phyloP scores from a whole-genome alignment of 2,797 vertebrate species.

The Pseudochirops cupreus region DNA sequence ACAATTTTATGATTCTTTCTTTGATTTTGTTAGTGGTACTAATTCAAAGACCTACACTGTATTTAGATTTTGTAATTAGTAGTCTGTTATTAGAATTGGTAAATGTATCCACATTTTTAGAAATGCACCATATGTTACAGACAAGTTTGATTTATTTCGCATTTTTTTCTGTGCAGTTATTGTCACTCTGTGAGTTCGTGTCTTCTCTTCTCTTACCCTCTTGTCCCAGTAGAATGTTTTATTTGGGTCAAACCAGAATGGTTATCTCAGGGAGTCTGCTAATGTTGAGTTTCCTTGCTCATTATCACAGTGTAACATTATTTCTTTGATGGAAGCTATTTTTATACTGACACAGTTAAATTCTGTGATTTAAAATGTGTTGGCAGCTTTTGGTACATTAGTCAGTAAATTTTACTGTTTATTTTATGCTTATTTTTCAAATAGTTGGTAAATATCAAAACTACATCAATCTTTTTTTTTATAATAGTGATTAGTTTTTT shows the following conservation, averaged over 20 bases:
- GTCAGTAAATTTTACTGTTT: not conserved
- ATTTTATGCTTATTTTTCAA: not conserved
- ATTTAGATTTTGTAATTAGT: not conserved
- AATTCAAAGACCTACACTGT: not conserved
- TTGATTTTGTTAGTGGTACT: not conserved
- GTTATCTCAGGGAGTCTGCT: slow-evolving; percentile 54
- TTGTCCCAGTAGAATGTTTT: not conserved
- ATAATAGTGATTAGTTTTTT: not conserved
- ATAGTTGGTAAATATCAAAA: not conserved
- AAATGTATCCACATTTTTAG: not conserved
- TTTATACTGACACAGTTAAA: slow-evolving; percentile 8
- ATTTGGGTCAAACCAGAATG: slow-evolving; percentile 45
- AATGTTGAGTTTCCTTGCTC: accelerated
- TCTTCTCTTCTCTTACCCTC: not conserved
- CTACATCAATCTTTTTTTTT: not conserved
- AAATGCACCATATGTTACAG: not conserved
- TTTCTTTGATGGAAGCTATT: slow-evolving; percentile 59
- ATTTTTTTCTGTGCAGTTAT: not conserved
- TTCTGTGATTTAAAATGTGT: accelerated
- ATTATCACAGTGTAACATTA: not conserved
- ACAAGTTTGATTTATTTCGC: not conserved
- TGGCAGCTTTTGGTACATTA: not conserved
- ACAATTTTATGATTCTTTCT: not conserved
- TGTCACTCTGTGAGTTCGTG: not conserved
- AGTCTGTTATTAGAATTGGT: not conserved